Base-by-base conservation (phyloP, 2,797 vertebrate species). In the Acipenser ruthenus region DNA sequence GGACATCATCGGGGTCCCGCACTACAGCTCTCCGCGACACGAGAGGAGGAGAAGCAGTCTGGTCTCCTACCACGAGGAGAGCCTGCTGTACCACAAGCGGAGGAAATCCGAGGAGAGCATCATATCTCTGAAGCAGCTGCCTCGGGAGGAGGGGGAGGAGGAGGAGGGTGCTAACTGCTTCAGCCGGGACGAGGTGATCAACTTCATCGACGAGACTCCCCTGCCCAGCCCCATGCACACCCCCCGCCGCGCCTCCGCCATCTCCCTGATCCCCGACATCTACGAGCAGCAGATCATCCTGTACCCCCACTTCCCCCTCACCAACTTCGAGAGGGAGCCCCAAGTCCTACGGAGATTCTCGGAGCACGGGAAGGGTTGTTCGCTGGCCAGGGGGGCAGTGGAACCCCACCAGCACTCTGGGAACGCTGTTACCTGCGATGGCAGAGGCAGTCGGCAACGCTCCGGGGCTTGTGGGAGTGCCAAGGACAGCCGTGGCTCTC, bases 271-370 rank as follows among this genome's bases (percentile, higher is more conserved):
- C 69, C 90, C 92, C 0, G 84, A 89, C 10, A 73, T 83, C 52
- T 86, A 84, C 3, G 87, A 84, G 18, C 87, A 83, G 62, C 86
- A 77, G 69, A 11, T 79, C 0, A 71, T 83, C 71, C 65, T 83
- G 63, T 79, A 87, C 10, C 77, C 91, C 0, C 86, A 86, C 76
- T 93, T 96, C 73, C 86, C 87, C 1, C 84, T 95, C 72, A 92
- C 92, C 0, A 83, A 91, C 79, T 93, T 95, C 10, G 93, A 94
- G 71, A 82, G 82, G 0, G 94, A 97, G 82, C 93, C 93, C 4
- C 93, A 92, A 63, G 91, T 77, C 0, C 81, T 91, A 66, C 80
- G 89, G 62, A 83, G 91, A 12, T 67, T 83, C 62, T 83, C 86
- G 0, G 87, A 88, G 62, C 83, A 82, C 65, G 80, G 74, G 50